These are phyloP conservation scores for Pachyuromys duprasi DNA, from an alignment of 2,797 vertebrate species.

Conservation along the genomic window DNA sequence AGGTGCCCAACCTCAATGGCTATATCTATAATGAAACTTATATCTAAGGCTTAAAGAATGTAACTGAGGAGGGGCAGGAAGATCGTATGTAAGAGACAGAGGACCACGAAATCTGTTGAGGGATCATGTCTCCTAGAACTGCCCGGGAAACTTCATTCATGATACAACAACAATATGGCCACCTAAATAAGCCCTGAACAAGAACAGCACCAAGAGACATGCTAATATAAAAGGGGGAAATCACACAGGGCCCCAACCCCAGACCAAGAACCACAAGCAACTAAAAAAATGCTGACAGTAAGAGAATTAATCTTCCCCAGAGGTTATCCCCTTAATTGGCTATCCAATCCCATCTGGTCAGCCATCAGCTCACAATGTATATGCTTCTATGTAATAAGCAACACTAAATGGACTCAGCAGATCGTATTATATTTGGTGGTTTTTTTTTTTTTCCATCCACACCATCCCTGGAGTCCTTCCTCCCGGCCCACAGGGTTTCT, in stretches of 20 bases:
- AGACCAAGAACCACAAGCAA: background rate
- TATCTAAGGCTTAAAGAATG: background rate
- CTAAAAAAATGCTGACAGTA: too few species aligned
- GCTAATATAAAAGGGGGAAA: background rate
- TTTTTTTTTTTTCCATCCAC: too few species aligned
- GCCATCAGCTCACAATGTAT: background rate
- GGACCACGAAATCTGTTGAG: background rate
- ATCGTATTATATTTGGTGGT: too few species aligned
- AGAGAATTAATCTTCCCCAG: background rate
- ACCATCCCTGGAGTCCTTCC: too few species aligned
- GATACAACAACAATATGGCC: too few species aligned
- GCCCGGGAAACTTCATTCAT: background rate
- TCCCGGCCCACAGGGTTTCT: too few species aligned
- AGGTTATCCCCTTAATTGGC: background rate
- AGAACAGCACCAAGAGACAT: background rate
- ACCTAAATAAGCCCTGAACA: background rate
- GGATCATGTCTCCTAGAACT: background rate
- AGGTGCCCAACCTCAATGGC: too few species aligned
- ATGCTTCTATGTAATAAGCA: background rate
- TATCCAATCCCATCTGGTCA: background rate
- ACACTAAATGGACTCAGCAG: background rate
- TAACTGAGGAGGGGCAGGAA: background rate
- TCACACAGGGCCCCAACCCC: background rate
- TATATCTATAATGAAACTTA: background rate
- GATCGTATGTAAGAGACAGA: background rate